These are phyloP conservation scores for Drosophila maculinotata DNA, from an alignment of 2,888 invertebrate genomes.

Conservation along the genomic window DNA sequence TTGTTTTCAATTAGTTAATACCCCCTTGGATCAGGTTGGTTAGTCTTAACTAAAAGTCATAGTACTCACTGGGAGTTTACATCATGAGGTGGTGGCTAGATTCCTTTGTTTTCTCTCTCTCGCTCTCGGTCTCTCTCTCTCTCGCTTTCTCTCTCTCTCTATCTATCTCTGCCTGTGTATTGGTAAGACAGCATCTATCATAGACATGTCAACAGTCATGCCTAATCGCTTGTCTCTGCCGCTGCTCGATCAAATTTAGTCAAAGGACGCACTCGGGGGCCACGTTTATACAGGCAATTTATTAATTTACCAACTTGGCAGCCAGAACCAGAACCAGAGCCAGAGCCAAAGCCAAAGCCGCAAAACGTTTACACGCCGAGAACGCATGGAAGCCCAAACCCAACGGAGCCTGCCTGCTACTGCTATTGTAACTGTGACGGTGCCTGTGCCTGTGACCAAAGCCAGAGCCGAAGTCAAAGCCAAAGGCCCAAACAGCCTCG, in stretches of 20 bases:
- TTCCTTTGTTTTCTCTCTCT: no score
- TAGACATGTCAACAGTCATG: constrained; percentile 48
- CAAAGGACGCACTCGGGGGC: constrained; percentile 56
- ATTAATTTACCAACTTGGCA: constrained; percentile 72
- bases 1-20: not conserved
- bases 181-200: constrained; percentile 59
- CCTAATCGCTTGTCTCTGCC: constrained; percentile 48
- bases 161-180: not conserved
- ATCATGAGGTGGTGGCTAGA: no score
- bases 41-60: no score
- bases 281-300: constrained; percentile 76
- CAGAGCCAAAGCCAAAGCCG: constrained; percentile 53
- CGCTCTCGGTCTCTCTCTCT: not conserved
- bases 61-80: no score
- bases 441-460: no score
- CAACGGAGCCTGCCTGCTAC: no score
- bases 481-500: constrained; percentile 43
- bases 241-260: constrained; percentile 69
- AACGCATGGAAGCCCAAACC: constrained; percentile 25
- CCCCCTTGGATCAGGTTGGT: no score
- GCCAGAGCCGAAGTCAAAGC: constrained; percentile 35
- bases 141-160: not conserved
- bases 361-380: constrained; percentile 72
- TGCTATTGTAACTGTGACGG: no score
- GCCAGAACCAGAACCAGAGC: constrained; percentile 22